phyloP scores from a whole-genome alignment of 2,888 invertebrate genomes.

The Cerastis leucographa region DNA sequence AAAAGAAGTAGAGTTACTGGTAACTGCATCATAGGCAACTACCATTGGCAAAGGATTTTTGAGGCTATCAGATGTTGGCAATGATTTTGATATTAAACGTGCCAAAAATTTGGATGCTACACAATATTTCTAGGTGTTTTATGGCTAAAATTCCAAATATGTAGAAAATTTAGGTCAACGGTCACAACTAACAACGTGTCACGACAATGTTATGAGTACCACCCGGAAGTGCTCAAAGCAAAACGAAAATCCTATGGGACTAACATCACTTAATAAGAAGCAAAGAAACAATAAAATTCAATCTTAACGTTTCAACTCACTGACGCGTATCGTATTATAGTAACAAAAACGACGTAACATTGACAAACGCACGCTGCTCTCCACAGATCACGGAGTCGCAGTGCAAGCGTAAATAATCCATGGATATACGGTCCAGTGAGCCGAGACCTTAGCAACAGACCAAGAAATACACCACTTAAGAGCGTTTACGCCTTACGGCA shows the following conservation, averaged over 20 bases:
- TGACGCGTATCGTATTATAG: conserved; percentile 38
- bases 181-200: neutral
- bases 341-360: conserved; percentile 41
- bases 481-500: neutral
- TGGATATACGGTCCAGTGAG: conserved; percentile 48
- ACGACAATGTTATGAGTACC: neutral
- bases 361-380: conserved; percentile 35
- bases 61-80: neutral
- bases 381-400: conserved; percentile 35
- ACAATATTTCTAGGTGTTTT: neutral
- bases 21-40: neutral
- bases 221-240: neutral
- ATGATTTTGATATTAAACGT: neutral
- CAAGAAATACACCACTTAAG: conserved; percentile 4
- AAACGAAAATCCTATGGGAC: neutral
- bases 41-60: neutral
- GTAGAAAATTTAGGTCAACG: neutral
- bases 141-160: neutral
- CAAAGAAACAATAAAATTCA: neutral
- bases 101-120: neutral
- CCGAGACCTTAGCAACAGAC: conserved; percentile 29
- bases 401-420: conserved; percentile 49
- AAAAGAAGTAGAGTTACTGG: neutral
- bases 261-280: neutral
- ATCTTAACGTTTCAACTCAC: conserved; percentile 17